These are phyloP conservation scores for Petrophora chlorosata DNA, from an alignment of 2,888 invertebrate species.

Conservation along the genomic window DNA sequence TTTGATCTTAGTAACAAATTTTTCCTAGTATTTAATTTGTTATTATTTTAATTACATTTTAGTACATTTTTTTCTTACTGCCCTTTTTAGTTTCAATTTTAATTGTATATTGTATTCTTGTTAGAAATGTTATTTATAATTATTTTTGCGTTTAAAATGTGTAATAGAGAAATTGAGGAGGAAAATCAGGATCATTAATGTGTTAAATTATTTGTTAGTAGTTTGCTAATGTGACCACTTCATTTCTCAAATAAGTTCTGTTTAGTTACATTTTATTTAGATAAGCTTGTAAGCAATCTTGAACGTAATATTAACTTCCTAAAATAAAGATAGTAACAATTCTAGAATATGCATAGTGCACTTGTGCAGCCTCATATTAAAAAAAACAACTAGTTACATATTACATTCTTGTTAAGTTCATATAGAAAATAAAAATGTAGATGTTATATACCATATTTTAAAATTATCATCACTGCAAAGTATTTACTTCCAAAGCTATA, in stretches of 20 bases:
- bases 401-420: constrained; percentile 1
- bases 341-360: not conserved
- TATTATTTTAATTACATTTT: not conserved
- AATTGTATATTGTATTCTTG: constrained; percentile 15
- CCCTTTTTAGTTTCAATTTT: constrained; percentile 13
- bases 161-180: not conserved
- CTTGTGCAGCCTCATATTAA: not conserved
- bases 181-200: constrained; percentile 27
- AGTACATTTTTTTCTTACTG: not conserved
- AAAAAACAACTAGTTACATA: not conserved
- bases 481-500: constrained; percentile 29
- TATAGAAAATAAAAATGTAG: constrained; percentile 7
- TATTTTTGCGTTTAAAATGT: constrained; percentile 32
- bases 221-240: not conserved
- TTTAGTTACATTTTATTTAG: constrained; percentile 2
- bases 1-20: constrained; percentile 6
- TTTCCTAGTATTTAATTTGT: not conserved
- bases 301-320: not conserved
- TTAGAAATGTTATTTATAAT: constrained; percentile 12
- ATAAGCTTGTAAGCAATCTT: not conserved
- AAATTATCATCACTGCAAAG: constrained; percentile 14
- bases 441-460: constrained; percentile 7
- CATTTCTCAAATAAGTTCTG: not conserved
- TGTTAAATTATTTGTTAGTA: constrained; percentile 45
- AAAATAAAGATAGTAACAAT: not conserved